These are phyloP conservation scores for Abramis brama DNA, from an alignment of 2,113 vertebrate species.

Conservation along the genomic window DNA sequence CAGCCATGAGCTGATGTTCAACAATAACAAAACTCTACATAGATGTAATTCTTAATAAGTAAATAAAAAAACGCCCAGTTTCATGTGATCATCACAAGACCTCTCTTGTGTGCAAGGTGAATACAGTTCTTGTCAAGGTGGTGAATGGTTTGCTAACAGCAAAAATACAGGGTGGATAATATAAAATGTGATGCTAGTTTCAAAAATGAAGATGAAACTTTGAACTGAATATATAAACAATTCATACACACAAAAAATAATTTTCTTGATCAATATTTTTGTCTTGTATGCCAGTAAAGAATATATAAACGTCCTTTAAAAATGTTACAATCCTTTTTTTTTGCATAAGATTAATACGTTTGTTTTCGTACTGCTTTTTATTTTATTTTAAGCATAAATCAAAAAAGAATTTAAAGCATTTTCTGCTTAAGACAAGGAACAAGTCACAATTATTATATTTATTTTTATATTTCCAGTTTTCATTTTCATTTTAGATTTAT, in stretches of 20 bases:
- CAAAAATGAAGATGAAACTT: background rate
- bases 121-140: background rate
- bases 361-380: background rate
- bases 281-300: background rate
- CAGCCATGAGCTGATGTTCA: background rate
- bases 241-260: background rate
- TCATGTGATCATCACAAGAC: background rate
- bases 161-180: background rate
- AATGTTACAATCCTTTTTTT: background rate
- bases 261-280: background rate
- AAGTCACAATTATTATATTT: background rate
- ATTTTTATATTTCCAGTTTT: background rate
- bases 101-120: background rate
- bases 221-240: background rate
- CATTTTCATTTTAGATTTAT: background rate
- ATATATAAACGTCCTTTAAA: background rate
- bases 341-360: background rate
- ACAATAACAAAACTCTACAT: background rate
- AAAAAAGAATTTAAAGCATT: background rate
- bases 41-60: background rate
- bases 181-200: background rate
- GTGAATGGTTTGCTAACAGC: background rate
- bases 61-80: background rate
- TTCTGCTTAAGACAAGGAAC: no score
- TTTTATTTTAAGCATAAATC: background rate